Evolutionary conservation across 2,113 vertebrate species (phyloP).

Genomic region (Erythrocercus mccallii): DNA sequence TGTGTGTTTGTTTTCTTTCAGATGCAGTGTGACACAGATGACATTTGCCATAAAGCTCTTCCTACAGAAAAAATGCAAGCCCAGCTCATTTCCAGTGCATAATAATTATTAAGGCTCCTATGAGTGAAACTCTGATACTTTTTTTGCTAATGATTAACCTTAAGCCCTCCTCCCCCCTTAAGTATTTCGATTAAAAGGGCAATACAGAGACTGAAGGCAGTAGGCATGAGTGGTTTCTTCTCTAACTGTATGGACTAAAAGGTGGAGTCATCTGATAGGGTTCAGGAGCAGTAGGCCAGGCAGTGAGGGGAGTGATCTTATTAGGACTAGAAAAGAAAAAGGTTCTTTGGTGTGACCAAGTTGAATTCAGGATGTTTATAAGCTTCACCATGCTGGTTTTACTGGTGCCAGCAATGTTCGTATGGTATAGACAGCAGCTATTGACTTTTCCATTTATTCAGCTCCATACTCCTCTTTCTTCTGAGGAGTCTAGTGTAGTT

Average conservation of each 20-base stretch:
- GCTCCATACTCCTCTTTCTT: background rate
- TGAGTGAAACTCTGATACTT: background rate
- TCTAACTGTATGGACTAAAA: background rate
- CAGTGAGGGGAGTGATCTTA: background rate
- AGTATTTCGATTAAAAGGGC: conserved; percentile 11
- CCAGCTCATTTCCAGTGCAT: conserved; percentile 14
- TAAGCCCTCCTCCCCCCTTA: background rate
- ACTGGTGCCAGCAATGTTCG: background rate
- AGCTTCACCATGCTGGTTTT: background rate
- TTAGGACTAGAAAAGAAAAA: background rate
- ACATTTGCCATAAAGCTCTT: background rate
- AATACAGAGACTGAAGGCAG: background rate
- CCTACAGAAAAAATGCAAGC: conserved; percentile 21
- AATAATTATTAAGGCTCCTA: background rate
- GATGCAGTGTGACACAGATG: background rate
- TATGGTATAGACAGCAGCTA: background rate
- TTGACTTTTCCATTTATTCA: conserved; percentile 13
- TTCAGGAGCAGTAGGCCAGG: background rate
- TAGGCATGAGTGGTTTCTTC: background rate
- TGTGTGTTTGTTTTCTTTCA: conserved; percentile 7
- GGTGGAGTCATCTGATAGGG: background rate
- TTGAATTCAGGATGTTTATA: background rate
- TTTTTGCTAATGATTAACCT: conserved; percentile 54
- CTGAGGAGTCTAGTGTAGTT: background rate
- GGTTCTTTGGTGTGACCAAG: background rate